Base-by-base conservation (phyloP, 1,140 invertebrate species). In the Cydia pomonella region DNA sequence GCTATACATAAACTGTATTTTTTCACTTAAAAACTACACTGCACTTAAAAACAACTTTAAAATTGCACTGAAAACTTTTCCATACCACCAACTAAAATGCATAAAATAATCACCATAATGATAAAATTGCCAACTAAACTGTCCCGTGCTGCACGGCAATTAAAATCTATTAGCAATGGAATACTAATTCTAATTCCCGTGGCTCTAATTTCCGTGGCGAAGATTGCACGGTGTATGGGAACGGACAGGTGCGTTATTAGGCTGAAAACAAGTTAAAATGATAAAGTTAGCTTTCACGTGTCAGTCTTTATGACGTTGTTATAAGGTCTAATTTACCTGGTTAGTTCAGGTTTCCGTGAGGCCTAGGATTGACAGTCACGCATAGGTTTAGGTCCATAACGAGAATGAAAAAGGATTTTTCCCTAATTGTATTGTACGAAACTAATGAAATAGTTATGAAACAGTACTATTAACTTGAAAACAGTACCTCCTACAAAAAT, bases 141-240 rank as follows among this genome's bases (percentile, higher is more conserved):
- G 53, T 18, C n/a, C n/a, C 50, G 50, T 53, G 50, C 4, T 47
- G 53, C 18, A 53, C 53, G 18, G 21, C 53, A 9, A 59, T 59
- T 59, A 59, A 59, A 59, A 59, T 59, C 21, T 59, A 59, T 59
- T 59, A 59, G 53, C 53, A 5, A 23, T 23, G 21, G 18, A 59
- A 59, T 59, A 59, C 53, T 12, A 59, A 59, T 59, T 53, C 50
- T 18, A 18, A 53, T 59, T 59, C 53, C 18, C 53, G 18, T 59
- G 53, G 18, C 21, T 12, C 18, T 59, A 59, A 59, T 59, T 59
- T 59, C 21, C 53, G 9, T 59, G 50, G 50, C 50, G n/a, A 59
- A 59, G 21, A 59, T 59, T 23, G 53, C 21, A 59, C 18, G 53
- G 53, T 23, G 53, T 12, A 7, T 59, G 53, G 21, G 53, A 59